These are phyloP conservation scores for Platerodrilus igneus DNA, from an alignment of 2,888 invertebrate genomes.

Conservation along the genomic window DNA sequence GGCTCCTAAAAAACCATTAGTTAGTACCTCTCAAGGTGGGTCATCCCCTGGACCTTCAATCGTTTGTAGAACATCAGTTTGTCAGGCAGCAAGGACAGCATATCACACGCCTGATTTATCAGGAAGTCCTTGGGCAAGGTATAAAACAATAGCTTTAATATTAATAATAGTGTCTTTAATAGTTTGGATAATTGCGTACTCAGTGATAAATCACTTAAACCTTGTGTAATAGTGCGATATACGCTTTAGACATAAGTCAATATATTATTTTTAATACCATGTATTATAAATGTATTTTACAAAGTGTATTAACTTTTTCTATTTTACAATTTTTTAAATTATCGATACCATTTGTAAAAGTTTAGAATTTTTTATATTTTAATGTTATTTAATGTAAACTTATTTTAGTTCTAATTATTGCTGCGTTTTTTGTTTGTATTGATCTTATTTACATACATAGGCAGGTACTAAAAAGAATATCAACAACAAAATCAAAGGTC, in stretches of 20 bases:
- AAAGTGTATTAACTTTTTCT: not conserved
- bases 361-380: too few species aligned
- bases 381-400: too few species aligned
- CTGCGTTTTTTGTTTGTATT: too few species aligned
- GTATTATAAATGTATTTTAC: constrained; percentile 20
- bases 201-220: constrained; percentile 38
- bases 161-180: constrained; percentile 47
- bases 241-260: too few species aligned
- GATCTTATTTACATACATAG: too few species aligned
- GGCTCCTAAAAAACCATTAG: constrained; percentile 4
- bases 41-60: constrained; percentile 21
- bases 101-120: constrained; percentile 42
- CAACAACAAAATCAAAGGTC: constrained; percentile 14
- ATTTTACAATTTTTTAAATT: too few species aligned
- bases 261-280: too few species aligned
- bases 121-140: constrained; percentile 52
- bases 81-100: constrained; percentile 40
- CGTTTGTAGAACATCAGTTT: constrained; percentile 43
- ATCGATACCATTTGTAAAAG: too few species aligned
- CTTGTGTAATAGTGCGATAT: constrained; percentile 37
- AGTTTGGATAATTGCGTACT: constrained; percentile 50
- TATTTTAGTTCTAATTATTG: too few species aligned
- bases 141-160: constrained; percentile 51
- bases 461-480: too few species aligned
- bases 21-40: constrained; percentile 32